A percentile compares a stretch with the other conserved stretches of the same genome.
phyloP scores from a whole-genome alignment of 1,140 invertebrate species.

The Drosophila asahinai region DNA sequence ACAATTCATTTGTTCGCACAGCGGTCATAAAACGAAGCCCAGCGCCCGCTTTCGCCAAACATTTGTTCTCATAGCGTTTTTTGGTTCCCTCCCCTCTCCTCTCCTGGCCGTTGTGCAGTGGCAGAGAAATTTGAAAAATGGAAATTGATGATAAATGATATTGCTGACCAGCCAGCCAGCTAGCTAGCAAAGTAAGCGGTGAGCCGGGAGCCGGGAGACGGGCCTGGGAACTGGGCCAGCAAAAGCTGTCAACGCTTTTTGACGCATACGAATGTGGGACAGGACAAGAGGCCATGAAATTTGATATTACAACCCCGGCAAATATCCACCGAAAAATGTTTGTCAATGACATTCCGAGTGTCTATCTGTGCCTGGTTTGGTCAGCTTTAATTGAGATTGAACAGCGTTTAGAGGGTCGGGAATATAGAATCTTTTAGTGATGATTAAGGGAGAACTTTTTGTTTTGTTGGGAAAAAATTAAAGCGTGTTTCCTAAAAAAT shows the following conservation, averaged over 20 bases:
- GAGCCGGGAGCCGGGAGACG: constrained; percentile 21
- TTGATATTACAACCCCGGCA: constrained; percentile 21
- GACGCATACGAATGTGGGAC: constrained; percentile 74
- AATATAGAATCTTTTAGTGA: too few species aligned
- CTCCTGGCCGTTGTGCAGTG: constrained; percentile 31
- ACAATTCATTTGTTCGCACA: constrained; percentile 77
- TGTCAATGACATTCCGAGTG: constrained; percentile 31
- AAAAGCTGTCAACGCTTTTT: constrained; percentile 77
- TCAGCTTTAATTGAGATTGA: constrained; percentile 40
- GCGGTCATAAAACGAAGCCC: constrained; percentile 65
- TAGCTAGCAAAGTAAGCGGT: constrained; percentile 18
- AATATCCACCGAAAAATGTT: constrained; percentile 28
- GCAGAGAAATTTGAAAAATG: constrained; percentile 82
- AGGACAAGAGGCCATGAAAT: constrained; percentile 53
- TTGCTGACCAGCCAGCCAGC: constrained; percentile 71
- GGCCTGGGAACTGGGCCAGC: constrained; percentile 38
- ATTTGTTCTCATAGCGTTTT: constrained; percentile 53
- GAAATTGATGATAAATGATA: constrained; percentile 85
- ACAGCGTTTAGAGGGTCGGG: constrained; percentile 2
- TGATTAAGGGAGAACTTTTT: not conserved
- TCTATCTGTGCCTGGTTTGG: constrained; percentile 7
- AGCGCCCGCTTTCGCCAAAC: constrained; percentile 46
- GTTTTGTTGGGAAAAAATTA: not conserved
- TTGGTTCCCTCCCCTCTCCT: constrained; percentile 11
- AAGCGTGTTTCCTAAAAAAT: not conserved